A percentile compares a stretch with the other conserved stretches of the same genome.
Evolutionary conservation across 2,888 invertebrate species (phyloP).

Genomic region (Chorisops tibialis): DNA sequence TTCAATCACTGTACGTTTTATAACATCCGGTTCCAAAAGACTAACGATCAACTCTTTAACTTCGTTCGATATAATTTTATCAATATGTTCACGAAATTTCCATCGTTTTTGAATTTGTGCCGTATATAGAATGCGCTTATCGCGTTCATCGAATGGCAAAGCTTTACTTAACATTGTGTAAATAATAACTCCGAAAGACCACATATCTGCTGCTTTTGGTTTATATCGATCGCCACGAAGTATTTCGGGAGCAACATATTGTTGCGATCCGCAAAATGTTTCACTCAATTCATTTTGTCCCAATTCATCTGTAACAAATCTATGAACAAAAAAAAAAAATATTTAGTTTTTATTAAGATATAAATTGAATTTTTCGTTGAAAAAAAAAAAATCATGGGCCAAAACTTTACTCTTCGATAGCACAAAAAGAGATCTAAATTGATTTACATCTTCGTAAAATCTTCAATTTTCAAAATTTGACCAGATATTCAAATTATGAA

Average conservation of each 20-base stretch:
- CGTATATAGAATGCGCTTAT: conserved; percentile 45
- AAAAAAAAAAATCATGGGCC: too few species aligned
- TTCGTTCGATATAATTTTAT: conserved; percentile 57
- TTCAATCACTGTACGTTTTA: conserved; percentile 58
- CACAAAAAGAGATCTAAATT: too few species aligned
- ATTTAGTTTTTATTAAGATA: neutral
- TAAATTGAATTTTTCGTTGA: too few species aligned
- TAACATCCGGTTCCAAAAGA: conserved; percentile 68
- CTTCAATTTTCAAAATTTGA: too few species aligned
- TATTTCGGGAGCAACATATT: conserved; percentile 85
- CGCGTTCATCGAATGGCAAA: conserved; percentile 77
- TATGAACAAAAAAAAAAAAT: too few species aligned
- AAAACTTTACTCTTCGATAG: too few species aligned
- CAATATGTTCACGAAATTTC: conserved; percentile 66
- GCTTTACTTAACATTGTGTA: conserved; percentile 81
- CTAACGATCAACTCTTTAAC: conserved; percentile 62
- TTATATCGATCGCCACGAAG: conserved; percentile 69
- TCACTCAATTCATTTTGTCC: conserved; percentile 59
- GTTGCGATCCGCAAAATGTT: conserved; percentile 84
- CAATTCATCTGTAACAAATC: conserved; percentile 48
- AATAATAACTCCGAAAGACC: conserved; percentile 75
- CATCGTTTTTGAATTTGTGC: conserved; percentile 63
- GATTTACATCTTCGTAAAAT: too few species aligned
- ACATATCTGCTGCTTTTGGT: conserved; percentile 71
- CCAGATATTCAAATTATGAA: too few species aligned